phyloP scores from a whole-genome alignment of 2,888 invertebrate genomes.

The Pemphredon lugubris region DNA sequence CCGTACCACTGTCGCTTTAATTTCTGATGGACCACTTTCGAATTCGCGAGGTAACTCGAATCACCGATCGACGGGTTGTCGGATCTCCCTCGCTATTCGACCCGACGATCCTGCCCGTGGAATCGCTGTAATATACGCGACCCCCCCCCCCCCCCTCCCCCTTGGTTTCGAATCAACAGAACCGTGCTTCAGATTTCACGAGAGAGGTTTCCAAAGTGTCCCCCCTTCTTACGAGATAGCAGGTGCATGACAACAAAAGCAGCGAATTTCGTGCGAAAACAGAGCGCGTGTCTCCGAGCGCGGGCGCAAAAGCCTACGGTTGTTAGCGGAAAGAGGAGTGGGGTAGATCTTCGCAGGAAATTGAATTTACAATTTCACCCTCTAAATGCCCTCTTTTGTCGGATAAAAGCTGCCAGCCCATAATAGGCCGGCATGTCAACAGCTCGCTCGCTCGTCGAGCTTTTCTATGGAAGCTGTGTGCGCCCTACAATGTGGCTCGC shows the following conservation, averaged over 20 bases:
- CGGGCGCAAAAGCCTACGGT: slow-evolving; percentile 8
- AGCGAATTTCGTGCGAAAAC: slow-evolving; percentile 12
- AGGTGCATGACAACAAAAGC: slow-evolving; percentile 4
- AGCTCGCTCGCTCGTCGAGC: slow-evolving; percentile 57
- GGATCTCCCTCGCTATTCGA: too few relatives aligned
- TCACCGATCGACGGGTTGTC: too few relatives aligned
- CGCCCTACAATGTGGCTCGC: slow-evolving; percentile 57
- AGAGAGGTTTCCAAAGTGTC: background rate
- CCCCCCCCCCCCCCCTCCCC: background rate
- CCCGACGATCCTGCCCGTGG: too few relatives aligned
- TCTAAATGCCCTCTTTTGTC: slow-evolving; percentile 68
- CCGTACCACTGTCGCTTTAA: too few relatives aligned
- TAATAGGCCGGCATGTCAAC: slow-evolving; percentile 70
- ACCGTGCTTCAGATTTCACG: background rate
- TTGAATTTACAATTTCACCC: slow-evolving; percentile 70
- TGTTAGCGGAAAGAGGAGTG: slow-evolving; percentile 27
- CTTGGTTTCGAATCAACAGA: too few relatives aligned
- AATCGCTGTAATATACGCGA: background rate
- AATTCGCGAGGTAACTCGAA: too few relatives aligned
- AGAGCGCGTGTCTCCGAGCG: background rate
- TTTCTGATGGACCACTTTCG: too few relatives aligned
- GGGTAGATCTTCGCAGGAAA: slow-evolving; percentile 55
- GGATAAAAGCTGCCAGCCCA: slow-evolving; percentile 67
- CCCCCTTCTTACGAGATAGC: slow-evolving; percentile 22
- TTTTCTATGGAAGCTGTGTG: slow-evolving; percentile 60